These are phyloP conservation scores for Agelaius phoeniceus DNA, from an alignment of 2,113 vertebrate species.

Conservation along the genomic window DNA sequence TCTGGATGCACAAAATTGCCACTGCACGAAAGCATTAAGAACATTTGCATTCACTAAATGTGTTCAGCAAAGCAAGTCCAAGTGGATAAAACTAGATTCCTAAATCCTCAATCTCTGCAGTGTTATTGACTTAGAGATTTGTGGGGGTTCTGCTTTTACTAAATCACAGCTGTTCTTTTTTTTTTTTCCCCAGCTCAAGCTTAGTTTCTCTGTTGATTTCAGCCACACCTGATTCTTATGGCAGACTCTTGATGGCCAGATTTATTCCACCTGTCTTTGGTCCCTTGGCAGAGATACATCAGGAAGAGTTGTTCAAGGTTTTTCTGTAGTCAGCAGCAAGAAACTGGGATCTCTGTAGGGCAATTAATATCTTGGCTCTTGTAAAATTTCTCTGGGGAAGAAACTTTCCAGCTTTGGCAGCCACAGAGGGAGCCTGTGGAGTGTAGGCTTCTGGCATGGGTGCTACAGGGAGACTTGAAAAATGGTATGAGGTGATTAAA, in stretches of 20 bases:
- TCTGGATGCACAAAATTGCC: not conserved
- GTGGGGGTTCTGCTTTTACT: not conserved
- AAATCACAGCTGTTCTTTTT: not conserved
- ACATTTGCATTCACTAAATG: not conserved
- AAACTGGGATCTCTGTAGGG: not conserved
- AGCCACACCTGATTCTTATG: not conserved
- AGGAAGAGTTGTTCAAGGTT: not conserved
- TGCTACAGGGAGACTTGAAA: not conserved
- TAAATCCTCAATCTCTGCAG: not conserved
- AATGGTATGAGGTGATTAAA: not conserved
- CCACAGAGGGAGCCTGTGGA: not conserved
- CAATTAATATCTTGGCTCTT: not conserved
- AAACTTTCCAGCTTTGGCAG: not conserved
- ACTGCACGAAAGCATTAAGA: not conserved
- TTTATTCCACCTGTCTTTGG: not conserved
- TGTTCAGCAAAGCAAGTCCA: not conserved
- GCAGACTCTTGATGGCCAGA: not conserved
- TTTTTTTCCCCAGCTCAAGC: fast-evolving
- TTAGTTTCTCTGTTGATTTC: not conserved
- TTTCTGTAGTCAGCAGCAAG: not conserved
- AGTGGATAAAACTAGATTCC: not conserved
- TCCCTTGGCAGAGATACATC: not conserved
- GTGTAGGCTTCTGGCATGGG: not conserved
- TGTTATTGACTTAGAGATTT: not conserved
- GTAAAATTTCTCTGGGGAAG: not conserved